Evolutionary conservation across 1,140 invertebrate species (phyloP), one percentile per base, ranked within the genome.

Genomic region (Geopemphigus sp.): DNA sequence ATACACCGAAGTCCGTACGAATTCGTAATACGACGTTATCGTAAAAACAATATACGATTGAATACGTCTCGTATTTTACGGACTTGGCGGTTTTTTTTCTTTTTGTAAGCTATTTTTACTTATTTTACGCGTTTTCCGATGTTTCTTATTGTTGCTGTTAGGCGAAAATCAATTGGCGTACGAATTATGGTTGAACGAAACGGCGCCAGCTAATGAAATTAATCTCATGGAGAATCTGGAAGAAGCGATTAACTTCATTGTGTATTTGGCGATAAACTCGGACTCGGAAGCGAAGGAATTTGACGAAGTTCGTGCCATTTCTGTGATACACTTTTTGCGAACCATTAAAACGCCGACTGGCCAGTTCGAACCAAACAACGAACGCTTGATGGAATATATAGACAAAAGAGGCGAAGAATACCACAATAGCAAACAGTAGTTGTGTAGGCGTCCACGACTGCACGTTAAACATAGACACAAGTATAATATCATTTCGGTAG

Each of bases 251-350:
- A 78, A 61, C 29, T 78, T 78, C 5, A 78, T 78, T 29, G 57
- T 78, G 17, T 3, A 45, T 8, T 63, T 78, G 11, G 57, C 74
- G 8, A 63, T 57, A 0, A 22, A 47, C 0, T 6, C n/a, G n/a
- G n/a, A n/a, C n/a, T n/a, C 74, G 10, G 39, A 45, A 0, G 14
- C 22, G 2, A 78, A 61, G 1, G 57, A 78, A n/a, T 78, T 78
- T 17, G 74, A 78, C n/a, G 74, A 78, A 29, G 61, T 61, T 39
- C 74, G 61, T 26, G 74, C 74, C 8, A 78, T 78, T 47, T 61
- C 74, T 14, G 74, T 78, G 1, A 57, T 78, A 15, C 74, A 61
- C 5, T 78, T 78, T 50, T 50, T 78, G 26, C 56, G 74, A 5
- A 78, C 74, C 5, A 63, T 78, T 19, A 78, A 78, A 29, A 19